Evolutionary conservation across 2,797 vertebrate genomes (phyloP).

Genomic region (Girardinus metallicus): DNA sequence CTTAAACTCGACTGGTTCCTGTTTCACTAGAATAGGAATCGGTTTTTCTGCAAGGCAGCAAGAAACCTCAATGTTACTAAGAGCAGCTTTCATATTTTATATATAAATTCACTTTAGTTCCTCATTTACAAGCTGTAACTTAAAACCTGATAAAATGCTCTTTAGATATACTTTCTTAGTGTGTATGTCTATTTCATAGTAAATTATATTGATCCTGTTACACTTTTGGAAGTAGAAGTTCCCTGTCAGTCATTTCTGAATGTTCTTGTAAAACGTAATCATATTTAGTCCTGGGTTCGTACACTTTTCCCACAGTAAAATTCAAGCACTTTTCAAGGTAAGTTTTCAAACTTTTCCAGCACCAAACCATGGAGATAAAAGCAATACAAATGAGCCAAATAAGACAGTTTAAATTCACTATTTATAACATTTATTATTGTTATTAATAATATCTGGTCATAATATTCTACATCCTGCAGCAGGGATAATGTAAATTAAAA

Average conservation of each 20-base stretch:
- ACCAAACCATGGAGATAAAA: too few species aligned
- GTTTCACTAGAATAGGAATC: constrained; percentile 81
- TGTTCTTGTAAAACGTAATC: neutral
- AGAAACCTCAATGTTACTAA: constrained; percentile 3
- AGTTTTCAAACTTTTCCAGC: too few species aligned
- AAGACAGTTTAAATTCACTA: too few species aligned
- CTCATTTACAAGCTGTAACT: neutral
- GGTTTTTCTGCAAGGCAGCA: constrained; percentile 82
- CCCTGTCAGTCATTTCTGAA: neutral
- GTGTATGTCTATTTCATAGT: neutral
- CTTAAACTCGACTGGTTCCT: constrained; percentile 83
- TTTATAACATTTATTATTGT: too few species aligned
- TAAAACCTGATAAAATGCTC: neutral
- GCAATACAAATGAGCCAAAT: too few species aligned
- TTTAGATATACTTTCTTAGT: neutral
- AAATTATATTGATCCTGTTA: neutral
- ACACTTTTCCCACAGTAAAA: too few species aligned
- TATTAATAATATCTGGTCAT: too few species aligned
- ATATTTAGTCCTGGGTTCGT: neutral
- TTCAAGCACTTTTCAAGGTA: too few species aligned
- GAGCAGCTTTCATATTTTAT: neutral
- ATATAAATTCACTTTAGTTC: neutral
- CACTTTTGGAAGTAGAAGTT: neutral
- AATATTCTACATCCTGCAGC: too few species aligned
- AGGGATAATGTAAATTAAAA: too few species aligned